phyloP scores from a whole-genome alignment of 30 jellyfish, hydroid and myxozoan species.

The Cassiopea xamachana region DNA sequence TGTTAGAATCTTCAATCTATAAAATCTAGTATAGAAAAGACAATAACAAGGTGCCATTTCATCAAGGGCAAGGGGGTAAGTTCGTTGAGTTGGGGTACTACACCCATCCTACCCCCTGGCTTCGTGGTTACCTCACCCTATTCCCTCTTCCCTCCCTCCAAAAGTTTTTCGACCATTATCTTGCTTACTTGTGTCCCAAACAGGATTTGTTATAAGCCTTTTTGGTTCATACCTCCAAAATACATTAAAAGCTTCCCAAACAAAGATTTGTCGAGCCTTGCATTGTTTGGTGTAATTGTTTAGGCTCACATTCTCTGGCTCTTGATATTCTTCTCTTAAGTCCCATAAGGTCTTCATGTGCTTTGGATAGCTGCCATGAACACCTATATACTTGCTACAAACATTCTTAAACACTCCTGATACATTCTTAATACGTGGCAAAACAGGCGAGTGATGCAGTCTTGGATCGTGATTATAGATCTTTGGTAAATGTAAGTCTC shows the following conservation, averaged over 20 bases:
- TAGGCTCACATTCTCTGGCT: background rate
- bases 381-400: slow-evolving; percentile 63
- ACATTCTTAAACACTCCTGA: slow-evolving; percentile 38
- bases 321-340: slow-evolving; percentile 9
- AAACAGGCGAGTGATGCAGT: slow-evolving; percentile 81
- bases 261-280: slow-evolving; percentile 17
- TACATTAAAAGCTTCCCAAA: slow-evolving; percentile 17
- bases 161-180: slow-evolving; percentile 32
- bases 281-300: slow-evolving; percentile 11
- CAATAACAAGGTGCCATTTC: too few species aligned
- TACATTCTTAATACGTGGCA: slow-evolving; percentile 24
- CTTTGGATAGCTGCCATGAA: slow-evolving; percentile 87
- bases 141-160: slow-evolving; percentile 76
- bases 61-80: too few species aligned
- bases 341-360: slow-evolving; percentile 80
- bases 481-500: slow-evolving; percentile 27
- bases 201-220: slow-evolving; percentile 59
- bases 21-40: too few species aligned
- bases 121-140: background rate
- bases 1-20: too few species aligned
- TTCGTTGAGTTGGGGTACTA: too few species aligned
- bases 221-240: slow-evolving; percentile 74
- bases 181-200: slow-evolving; percentile 77
- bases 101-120: too few species aligned
- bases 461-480: slow-evolving; percentile 72